Percentiles rank a stretch among this genome's conserved stretches.
Evolutionary conservation across 1,140 invertebrate species (phyloP).

Genomic region (Zaprionus capensis): DNA sequence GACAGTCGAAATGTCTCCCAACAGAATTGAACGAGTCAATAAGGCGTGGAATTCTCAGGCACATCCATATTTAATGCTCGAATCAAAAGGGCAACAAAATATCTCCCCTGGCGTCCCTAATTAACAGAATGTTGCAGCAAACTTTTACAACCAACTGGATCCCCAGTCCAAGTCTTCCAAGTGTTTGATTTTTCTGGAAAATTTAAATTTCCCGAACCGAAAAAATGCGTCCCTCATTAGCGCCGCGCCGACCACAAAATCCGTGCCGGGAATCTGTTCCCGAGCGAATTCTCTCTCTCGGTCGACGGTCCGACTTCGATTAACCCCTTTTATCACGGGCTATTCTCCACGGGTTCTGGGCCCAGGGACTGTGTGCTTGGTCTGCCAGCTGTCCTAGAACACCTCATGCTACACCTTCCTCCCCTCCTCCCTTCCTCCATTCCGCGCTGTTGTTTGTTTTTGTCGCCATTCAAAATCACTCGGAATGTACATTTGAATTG

Average conservation of each 20-base stretch:
- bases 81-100: slow-evolving; percentile 52
- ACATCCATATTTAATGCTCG: slow-evolving; percentile 62
- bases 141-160: slow-evolving; percentile 29
- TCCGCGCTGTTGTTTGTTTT: slow-evolving; percentile 32
- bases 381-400: slow-evolving; percentile 65
- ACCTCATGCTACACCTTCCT: slow-evolving; percentile 10
- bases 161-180: slow-evolving; percentile 10
- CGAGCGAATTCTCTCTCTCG: slow-evolving; percentile 38
- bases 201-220: slow-evolving; percentile 35
- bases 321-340: slow-evolving; percentile 79
- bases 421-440: neutral
- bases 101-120: slow-evolving; percentile 70
- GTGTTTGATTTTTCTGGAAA: slow-evolving; percentile 35
- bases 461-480: slow-evolving; percentile 44
- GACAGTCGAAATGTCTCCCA: slow-evolving; percentile 56
- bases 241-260: slow-evolving; percentile 41
- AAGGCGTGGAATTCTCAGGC: slow-evolving; percentile 39
- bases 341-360: slow-evolving; percentile 62
- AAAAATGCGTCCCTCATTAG: slow-evolving; percentile 39
- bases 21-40: slow-evolving; percentile 42
- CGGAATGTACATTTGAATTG: slow-evolving; percentile 63
- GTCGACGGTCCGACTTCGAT: slow-evolving; percentile 48
- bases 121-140: slow-evolving; percentile 65
- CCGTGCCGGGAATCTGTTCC: slow-evolving; percentile 33
- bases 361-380: slow-evolving; percentile 1